A percentile compares a stretch with the other conserved stretches of the same genome.
phyloP scores from a whole-genome alignment of 2,113 vertebrate species.

The Clarias magur region DNA sequence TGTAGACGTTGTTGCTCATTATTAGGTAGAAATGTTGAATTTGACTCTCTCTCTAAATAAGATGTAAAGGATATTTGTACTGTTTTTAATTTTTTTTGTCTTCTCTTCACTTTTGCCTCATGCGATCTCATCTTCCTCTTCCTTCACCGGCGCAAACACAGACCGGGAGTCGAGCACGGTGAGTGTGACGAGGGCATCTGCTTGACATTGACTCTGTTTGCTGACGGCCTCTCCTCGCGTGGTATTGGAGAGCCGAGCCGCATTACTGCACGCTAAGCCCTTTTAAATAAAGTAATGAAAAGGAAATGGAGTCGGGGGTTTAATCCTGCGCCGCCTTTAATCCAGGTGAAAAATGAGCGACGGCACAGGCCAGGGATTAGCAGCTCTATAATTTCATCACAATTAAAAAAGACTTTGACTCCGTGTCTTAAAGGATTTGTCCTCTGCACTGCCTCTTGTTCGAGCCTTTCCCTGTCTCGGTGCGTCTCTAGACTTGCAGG shows the following conservation, averaged over 20 bases:
- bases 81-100: slow-evolving; percentile 55
- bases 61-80: slow-evolving; percentile 25
- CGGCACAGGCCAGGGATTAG: slow-evolving; percentile 71
- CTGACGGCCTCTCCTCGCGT: slow-evolving; percentile 39
- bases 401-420: slow-evolving; percentile 80
- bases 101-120: slow-evolving; percentile 44
- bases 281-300: slow-evolving; percentile 69
- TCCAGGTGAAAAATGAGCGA: slow-evolving; percentile 73
- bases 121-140: slow-evolving; percentile 61
- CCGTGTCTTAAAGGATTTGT: slow-evolving; percentile 61
- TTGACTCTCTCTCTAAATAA: not conserved
- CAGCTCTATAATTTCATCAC: slow-evolving; percentile 73
- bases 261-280: slow-evolving; percentile 59
- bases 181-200: slow-evolving; percentile 67
- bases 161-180: slow-evolving; percentile 93
- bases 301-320: slow-evolving; percentile 60
- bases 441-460: slow-evolving; percentile 39
- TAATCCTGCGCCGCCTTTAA: slow-evolving; percentile 68
- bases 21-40: not conserved
- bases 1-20: not conserved
- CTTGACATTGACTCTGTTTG: slow-evolving; percentile 50
- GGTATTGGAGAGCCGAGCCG: slow-evolving; percentile 37
- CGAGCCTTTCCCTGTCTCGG: not conserved
- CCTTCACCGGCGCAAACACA: slow-evolving; percentile 60
- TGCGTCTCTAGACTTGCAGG: slow-evolving; percentile 39